Percentiles rank a stretch among this genome's conserved stretches.
These are phyloP conservation scores for Engraulis encrasicolus DNA, from an alignment of 2,113 vertebrate species.

Conservation along the genomic window DNA sequence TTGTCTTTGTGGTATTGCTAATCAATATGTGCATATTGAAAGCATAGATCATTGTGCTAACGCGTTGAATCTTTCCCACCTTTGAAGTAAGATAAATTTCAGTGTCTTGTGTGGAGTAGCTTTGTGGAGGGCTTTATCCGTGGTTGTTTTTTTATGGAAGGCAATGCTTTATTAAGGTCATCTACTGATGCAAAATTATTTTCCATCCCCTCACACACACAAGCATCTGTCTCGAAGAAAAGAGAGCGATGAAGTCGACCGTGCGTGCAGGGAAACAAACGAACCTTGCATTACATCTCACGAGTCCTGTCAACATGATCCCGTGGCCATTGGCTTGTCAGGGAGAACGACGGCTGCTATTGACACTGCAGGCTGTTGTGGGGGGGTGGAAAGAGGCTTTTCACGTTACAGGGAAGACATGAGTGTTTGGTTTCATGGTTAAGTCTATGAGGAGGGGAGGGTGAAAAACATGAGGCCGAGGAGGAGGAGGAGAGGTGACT, in stretches of 20 bases:
- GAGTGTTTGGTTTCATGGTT: not conserved
- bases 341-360: not conserved
- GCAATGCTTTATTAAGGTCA: not conserved
- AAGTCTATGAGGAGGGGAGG: not conserved
- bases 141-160: slow-evolving; percentile 13
- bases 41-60: slow-evolving; percentile 53
- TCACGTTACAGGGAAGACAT: not conserved
- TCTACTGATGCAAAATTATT: not conserved
- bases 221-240: not conserved
- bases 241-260: not conserved
- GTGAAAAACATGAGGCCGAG: slow-evolving; percentile 14
- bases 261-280: not conserved
- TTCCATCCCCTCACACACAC: too few species aligned
- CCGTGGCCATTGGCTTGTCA: not conserved
- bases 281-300: not conserved
- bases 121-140: slow-evolving; percentile 18
- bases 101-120: slow-evolving; percentile 35
- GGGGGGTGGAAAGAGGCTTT: not conserved
- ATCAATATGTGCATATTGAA: slow-evolving; percentile 60
- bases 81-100: slow-evolving; percentile 36
- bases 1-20: slow-evolving; percentile 50
- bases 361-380: not conserved
- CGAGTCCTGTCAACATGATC: not conserved
- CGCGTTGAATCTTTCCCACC: slow-evolving; percentile 33
- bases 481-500: not conserved